A percentile compares a stretch with the other conserved stretches of the same genome.
Conservation (phyloP, 2,113 vertebrate genomes). For the Charadrius vociferus region DNA sequence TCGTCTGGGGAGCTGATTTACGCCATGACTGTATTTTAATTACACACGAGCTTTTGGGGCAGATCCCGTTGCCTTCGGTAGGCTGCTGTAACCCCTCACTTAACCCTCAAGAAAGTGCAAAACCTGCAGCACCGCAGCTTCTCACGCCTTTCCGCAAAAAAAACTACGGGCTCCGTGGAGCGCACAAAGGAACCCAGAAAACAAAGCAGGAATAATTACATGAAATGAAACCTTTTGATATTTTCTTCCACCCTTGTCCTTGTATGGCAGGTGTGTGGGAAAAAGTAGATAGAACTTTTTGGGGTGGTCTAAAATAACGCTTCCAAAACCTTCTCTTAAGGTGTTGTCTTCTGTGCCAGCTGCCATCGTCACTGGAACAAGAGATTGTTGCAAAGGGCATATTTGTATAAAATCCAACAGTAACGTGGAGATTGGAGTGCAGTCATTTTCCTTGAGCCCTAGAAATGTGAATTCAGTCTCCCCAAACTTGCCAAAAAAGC, state of each 20-base stretch:
- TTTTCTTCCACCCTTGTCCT: background rate
- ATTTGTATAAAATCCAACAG: background rate
- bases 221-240: background rate
- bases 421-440: background rate
- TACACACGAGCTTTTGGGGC: background rate
- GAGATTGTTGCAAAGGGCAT: background rate
- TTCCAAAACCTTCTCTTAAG: background rate
- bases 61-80: background rate
- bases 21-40: background rate
- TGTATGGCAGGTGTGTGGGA: background rate
- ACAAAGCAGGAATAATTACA: background rate
- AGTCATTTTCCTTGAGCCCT: background rate
- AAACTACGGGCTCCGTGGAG: rapidly evolving
- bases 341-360: background rate
- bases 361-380: background rate
- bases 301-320: background rate
- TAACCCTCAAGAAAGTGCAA: background rate
- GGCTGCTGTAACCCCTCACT: background rate
- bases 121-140: background rate
- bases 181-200: background rate
- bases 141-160: background rate
- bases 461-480: background rate
- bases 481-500: background rate
- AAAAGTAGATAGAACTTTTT: background rate
- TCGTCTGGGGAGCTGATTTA: background rate